Base-by-base conservation (phyloP, 2,113 vertebrate genomes). In the Aplodontia rufa region DNA sequence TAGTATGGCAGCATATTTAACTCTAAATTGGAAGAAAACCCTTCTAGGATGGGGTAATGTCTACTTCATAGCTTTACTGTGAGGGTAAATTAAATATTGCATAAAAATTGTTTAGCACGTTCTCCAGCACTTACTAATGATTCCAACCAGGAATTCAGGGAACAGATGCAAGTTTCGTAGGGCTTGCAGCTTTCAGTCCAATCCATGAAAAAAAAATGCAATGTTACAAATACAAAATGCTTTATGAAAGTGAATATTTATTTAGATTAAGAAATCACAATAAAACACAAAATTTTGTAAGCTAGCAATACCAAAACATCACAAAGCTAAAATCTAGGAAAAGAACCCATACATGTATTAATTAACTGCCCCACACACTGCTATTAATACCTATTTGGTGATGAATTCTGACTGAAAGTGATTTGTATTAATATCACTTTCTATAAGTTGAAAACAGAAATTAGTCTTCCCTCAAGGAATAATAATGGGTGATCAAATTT, bases 381-480 rank as follows among this genome's bases (percentile, higher is more conserved):
- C 35, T 83, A 9, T 74, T 91, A 85, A 58, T 75, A 72, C 45
- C 92, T 93, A 55, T 79, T 90, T 83, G 45, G 20, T 76, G 84
- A 88, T 60, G 75, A 84, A 32, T 71, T 58, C 62, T 95, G 66
- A 78, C 47, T 42, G 37, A 87, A 24, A 84, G 94, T 78, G 60
- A 90, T 55, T 91, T 83, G 82, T 64, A 85, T 69, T 84, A 90
- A 66, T 68, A 90, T 68, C 30, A 94, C 37, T 95, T 94, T 88
- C 64, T 95, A 64, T 24, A 42, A 19, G 8, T 22, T 32, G 17
- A 87, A 69, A 94, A 90, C 45, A 76, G 64, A 74, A 89, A 69
- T 78, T 71, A 91, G 45, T n/a, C 49, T 85, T 90, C 88, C 32
- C 79, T 82, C 89, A 81, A 96, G 58, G 32, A n/a, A n/a, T n/a